A percentile compares a stretch with the other conserved stretches of the same genome.
These are phyloP conservation scores for Psammodynastes pulverulentus DNA, from an alignment of 2,113 vertebrate genomes.

Conservation along the genomic window DNA sequence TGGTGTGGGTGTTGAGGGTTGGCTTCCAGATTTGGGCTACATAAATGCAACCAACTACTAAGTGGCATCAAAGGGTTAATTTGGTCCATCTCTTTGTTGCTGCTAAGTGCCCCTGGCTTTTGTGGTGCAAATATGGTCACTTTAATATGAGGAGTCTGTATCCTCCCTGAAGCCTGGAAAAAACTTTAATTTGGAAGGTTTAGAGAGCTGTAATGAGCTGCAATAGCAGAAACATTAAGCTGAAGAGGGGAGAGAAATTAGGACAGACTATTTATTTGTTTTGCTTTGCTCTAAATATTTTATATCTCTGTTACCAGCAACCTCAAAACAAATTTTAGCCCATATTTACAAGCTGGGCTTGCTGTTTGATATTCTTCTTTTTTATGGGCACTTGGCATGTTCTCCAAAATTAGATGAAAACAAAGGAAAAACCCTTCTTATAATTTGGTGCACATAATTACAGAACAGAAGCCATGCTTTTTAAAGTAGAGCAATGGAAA, in stretches of 20 bases:
- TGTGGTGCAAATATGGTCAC: background rate
- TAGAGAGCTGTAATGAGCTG: background rate
- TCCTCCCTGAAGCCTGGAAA: background rate
- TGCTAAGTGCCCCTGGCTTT: background rate
- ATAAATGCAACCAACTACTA: background rate
- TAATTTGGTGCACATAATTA: conserved; percentile 65
- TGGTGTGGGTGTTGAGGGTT: background rate
- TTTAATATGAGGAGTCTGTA: background rate
- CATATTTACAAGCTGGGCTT: conserved; percentile 17
- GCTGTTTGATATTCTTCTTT: conserved; percentile 51
- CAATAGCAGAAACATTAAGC: background rate
- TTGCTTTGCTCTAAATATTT: conserved; percentile 23
- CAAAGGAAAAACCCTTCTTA: conserved; percentile 62
- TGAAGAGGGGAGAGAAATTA: background rate
- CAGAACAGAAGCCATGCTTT: conserved; percentile 56
- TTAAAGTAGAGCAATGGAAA: conserved; percentile 62
- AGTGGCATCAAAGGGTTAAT: background rate
- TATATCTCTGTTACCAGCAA: conserved; percentile 31
- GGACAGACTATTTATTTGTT: conserved; percentile 13
- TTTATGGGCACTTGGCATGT: conserved; percentile 55
- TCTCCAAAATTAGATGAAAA: conserved; percentile 69
- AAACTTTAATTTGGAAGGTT: background rate
- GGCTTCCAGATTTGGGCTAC: background rate
- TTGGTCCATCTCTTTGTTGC: background rate
- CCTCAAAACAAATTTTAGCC: conserved; percentile 50